Base-by-base conservation (phyloP, 2,113 vertebrate genomes). In the Podarcis raffonei region DNA sequence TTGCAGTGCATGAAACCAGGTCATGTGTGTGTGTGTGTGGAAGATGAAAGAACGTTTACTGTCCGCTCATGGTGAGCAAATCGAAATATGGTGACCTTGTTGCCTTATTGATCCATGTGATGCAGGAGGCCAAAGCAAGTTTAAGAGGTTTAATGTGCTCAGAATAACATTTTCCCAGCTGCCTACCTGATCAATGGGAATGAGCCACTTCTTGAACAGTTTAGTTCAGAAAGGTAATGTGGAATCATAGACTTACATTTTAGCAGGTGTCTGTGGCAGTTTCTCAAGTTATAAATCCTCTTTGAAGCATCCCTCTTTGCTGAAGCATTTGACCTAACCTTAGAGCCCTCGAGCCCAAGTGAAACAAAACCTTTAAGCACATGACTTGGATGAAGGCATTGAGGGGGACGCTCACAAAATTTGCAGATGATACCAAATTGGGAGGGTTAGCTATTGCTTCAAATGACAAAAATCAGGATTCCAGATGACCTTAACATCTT, bases 161-260 rank as follows among this genome's bases (percentile, higher is more conserved):
- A 90, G 88, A 92, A 93, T 83, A 86, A 78, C 81, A 90, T 88
- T 92, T 92, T 8, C 59, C 3, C 57, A 85, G 8, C 15, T 91
- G 81, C 2, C 13, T 69, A 62, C 32, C 4, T 83, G 74, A 76
- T 83, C 32, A 76, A 53, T 81, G 5, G 76, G 3, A 32, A 77
- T 42, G 6, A 35, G 25, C 6, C 23, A 75, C n/a, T n/a, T 91
- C 65, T 86, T 74, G 83, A 22, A 5, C 86, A 69, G 53, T 74
- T 18, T 85, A 11, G 25, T 37, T 71, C 0, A n/a, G 9, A 62
- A 1, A 84, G 9, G 32, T 20, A 90, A 11, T 5, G 83, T n/a
- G 22, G 83, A 87, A n/a, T 11, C 75, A n/a, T 89, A 90, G 80
- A 30, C 65, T 93, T 92, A 42, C 53, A 84, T 66, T 92, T 85